Evolutionary conservation across 2,797 vertebrate genomes (phyloP), one percentile per base, ranked within the genome.

Genomic region (Babyrousa celebensis): DNA sequence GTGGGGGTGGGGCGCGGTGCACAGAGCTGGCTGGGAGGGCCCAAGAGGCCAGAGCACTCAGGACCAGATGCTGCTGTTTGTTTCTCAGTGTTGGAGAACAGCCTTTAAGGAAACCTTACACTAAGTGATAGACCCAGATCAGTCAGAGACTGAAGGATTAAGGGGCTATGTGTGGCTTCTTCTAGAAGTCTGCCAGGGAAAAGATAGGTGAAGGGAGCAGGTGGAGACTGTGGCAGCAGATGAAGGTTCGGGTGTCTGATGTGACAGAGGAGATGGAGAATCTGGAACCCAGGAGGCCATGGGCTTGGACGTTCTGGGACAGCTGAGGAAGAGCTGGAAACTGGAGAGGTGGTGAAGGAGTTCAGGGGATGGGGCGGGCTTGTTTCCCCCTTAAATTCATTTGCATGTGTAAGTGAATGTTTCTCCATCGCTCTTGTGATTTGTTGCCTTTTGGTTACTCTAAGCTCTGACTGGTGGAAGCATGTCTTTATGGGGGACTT

Each of bases 91-190:
- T 27, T 36, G 16, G n/a, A 67, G 29, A 43, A 12, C 32, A 21
- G 54, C 89, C 78, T 92, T 92, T 70, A 72, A 88, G 52, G 63
- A 75, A 88, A 94, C 11, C 0, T 56, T 60, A 72, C 68, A 23
- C 18, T 83, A 17, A 77, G 7, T 75, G 52, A 36, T 65, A 18
- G 36, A 25, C 15, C 27, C 15, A 21, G 17, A 10, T n/a, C 65
- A 25, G 0, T 68, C 43, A 80, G 32, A 75, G 72, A 58, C 63
- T 8, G 8, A 65, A 74, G 63, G n/a, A 29, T 23, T 52, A 54
- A 60, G 12, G 60, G 32, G 8, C 29, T 75, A 0, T 63, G 16
- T 74, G 1, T 11, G 54, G 52, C 65, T 43, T 2, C 1, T 56
- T 80, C 48, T 12, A 12, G n/a, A 85, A 70, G 21, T 77, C 82